Conservation (phyloP, 64 coral and sea anemone genomes). For the Trachythela sp. region DNA sequence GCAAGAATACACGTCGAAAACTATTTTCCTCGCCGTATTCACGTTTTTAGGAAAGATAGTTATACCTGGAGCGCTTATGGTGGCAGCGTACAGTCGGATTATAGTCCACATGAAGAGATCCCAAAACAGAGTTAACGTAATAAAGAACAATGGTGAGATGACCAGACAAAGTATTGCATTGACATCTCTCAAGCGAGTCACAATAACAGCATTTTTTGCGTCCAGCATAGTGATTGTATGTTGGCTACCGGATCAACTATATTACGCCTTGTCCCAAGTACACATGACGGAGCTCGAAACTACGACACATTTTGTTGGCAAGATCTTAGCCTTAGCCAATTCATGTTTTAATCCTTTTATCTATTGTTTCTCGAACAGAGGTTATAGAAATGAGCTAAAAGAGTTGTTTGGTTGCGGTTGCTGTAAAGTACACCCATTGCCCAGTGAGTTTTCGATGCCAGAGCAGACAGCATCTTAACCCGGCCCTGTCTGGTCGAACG, state of each 20-base stretch:
- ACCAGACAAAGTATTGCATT: not conserved
- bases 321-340: not conserved
- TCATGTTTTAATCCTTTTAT: not conserved
- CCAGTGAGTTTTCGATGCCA: too few species aligned
- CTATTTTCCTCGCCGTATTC: not conserved
- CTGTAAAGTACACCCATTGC: too few species aligned
- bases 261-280: not conserved
- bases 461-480: too few species aligned
- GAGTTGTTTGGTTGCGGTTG: not conserved
- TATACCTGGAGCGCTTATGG: not conserved
- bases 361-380: not conserved
- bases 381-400: not conserved
- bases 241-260: not conserved
- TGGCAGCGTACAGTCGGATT: too few species aligned
- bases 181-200: not conserved
- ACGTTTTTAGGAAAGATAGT: not conserved
- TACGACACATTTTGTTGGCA: not conserved
- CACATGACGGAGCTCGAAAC: not conserved
- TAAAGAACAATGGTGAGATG: too few species aligned
- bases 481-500: too few species aligned
- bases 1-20: not conserved
- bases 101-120: too few species aligned
- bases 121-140: too few species aligned
- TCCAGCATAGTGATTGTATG: not conserved
- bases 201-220: not conserved